Base-by-base conservation (phyloP, 2,888 invertebrate species). In the Girardia tigrina region DNA sequence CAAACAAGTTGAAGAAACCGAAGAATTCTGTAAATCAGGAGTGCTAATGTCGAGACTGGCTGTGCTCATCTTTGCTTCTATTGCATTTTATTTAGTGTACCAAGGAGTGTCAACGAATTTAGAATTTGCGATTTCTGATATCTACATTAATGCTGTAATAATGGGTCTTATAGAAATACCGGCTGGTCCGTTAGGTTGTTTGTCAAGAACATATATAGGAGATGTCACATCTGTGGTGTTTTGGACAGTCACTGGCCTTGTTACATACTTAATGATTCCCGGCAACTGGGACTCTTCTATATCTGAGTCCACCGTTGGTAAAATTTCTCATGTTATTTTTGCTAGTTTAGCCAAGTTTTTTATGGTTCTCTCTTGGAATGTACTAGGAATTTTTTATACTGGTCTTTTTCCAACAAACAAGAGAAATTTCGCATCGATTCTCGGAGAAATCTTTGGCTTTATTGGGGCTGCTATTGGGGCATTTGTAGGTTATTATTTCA, bases 221-320 rank as follows among this genome's bases (percentile, higher is more conserved):
- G n/a, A n/a, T n/a, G n/a, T n/a, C n/a, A n/a, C n/a, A n/a, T 56
- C 56, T 20, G 56, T 56, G n/a, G 56, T 56, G 4, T 16, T 56
- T 20, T 56, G 56, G 56, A 56, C 56, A 4, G n/a, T n/a, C n/a
- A 16, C 23, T 4, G n/a, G 56, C 4, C n/a, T 56, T 4, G 4
- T 56, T n/a, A 12, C 56, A 56, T 56, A 56, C 23, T n/a, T n/a
- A n/a, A 56, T 56, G 56, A 56, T 56, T 56, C 56, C 56, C n/a
- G 56, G 23, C 23, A 4, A 56, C 23, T 56, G 56, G 56, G 56
- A 56, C 6, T 23, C 56, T 20, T 20, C 23, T n/a, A 6, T 56
- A 56, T 6, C n/a, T 16, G n/a, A 20, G 4, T 20, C 56, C 4
- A n/a, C n/a, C n/a, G 2, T n/a, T 56, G 56, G 56, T 56, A 4